A percentile compares a stretch with the other conserved stretches of the same genome.
Evolutionary conservation across 2,113 vertebrate species (phyloP).

Genomic region (Eurypyga helias): DNA sequence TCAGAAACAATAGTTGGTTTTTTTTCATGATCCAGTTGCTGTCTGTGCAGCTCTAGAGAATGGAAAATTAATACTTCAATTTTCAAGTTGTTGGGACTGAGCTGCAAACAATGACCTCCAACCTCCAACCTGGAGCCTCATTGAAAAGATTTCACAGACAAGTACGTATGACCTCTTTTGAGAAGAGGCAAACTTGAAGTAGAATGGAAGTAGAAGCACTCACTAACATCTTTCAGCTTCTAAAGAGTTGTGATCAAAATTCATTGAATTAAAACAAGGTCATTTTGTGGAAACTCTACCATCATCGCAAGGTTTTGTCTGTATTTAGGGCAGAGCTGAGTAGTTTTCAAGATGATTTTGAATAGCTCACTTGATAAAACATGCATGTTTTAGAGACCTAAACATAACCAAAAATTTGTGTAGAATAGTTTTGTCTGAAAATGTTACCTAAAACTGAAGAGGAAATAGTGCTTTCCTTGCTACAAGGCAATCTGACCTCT

Average conservation of each 20-base stretch:
- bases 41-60: not conserved
- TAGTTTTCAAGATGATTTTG: not conserved
- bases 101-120: not conserved
- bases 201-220: not conserved
- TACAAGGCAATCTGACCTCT: not conserved
- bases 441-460: not conserved
- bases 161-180: not conserved
- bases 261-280: not conserved
- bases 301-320: not conserved
- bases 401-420: not conserved
- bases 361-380: constrained; percentile 1
- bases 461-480: not conserved
- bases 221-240: not conserved
- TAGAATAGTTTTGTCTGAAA: not conserved
- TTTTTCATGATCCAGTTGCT: not conserved
- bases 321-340: not conserved
- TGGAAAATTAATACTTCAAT: not conserved
- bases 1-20: not conserved
- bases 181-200: not conserved
- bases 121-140: not conserved
- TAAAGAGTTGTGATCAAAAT: not conserved
- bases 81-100: not conserved
- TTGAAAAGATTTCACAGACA: not conserved
- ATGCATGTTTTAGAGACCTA: not conserved
- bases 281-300: not conserved